A percentile compares a stretch with the other conserved stretches of the same genome.
These are phyloP conservation scores for Sebastes wilsoni DNA, from an alignment of 2,797 vertebrate species.

Conservation along the genomic window DNA sequence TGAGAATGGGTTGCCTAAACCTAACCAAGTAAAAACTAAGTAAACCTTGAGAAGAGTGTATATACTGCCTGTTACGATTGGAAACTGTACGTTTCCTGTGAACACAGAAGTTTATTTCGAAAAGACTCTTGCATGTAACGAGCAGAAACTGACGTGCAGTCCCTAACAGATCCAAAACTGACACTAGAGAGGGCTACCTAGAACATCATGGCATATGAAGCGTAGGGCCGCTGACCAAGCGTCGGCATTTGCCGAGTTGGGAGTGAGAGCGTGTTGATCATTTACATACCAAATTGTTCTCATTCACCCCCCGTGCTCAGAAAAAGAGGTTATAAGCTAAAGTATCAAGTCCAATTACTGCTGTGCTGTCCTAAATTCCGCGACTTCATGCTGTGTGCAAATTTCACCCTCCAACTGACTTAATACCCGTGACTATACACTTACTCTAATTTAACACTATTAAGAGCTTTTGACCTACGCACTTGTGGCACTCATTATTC, in stretches of 20 bases:
- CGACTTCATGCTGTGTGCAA: slow-evolving; percentile 37
- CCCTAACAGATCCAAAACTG: too few relatives aligned
- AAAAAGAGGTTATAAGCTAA: slow-evolving; percentile 33
- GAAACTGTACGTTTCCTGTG: too few relatives aligned
- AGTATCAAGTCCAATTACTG: slow-evolving; percentile 52
- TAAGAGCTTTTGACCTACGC: slow-evolving; percentile 61
- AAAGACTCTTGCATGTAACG: too few relatives aligned
- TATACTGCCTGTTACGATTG: too few relatives aligned
- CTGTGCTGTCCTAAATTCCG: slow-evolving; percentile 42
- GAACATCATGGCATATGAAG: neutral
- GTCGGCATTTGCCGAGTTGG: neutral
- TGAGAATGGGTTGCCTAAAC: too few relatives aligned
- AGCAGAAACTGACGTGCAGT: too few relatives aligned
- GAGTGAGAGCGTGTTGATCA: neutral
- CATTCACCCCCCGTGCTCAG: neutral
- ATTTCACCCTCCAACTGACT: slow-evolving; percentile 65
- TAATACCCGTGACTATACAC: slow-evolving; percentile 56
- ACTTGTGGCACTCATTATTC: slow-evolving; percentile 50
- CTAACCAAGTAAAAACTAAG: too few relatives aligned
- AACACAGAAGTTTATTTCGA: too few relatives aligned
- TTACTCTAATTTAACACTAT: slow-evolving; percentile 61
- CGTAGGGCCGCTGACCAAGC: neutral
- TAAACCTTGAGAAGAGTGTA: too few relatives aligned
- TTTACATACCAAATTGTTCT: slow-evolving; percentile 39
- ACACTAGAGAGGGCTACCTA: neutral